Evolutionary conservation across 23 tunicate genomes (phyloP).

Genomic region (Ascidia mentula): DNA sequence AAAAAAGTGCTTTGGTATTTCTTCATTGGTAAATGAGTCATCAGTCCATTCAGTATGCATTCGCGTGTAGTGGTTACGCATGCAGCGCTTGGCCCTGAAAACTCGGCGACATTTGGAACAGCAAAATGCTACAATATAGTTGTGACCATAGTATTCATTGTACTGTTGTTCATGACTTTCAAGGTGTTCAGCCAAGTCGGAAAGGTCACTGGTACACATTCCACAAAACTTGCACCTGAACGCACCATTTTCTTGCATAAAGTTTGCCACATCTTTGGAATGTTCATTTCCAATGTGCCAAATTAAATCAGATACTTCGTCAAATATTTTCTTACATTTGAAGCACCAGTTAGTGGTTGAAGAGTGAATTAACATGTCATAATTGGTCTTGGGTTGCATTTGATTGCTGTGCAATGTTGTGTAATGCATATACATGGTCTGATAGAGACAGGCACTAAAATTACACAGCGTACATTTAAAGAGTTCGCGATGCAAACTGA

Average conservation of each 20-base stretch:
- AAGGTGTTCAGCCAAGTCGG: slow-evolving; percentile 6
- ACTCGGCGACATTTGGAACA: slow-evolving; percentile 48
- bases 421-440: slow-evolving; percentile 12
- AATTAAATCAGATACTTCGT: neutral
- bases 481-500: neutral
- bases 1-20: slow-evolving; percentile 27
- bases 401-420: neutral
- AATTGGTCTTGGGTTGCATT: neutral
- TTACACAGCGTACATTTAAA: slow-evolving; percentile 15
- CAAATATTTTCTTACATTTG: neutral
- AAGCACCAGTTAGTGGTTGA: neutral
- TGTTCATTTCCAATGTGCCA: neutral
- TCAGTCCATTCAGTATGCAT: slow-evolving; percentile 47
- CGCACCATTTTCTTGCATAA: neutral
- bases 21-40: slow-evolving; percentile 11
- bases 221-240: neutral
- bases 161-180: slow-evolving; percentile 5
- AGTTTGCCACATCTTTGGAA: neutral
- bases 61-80: slow-evolving; percentile 35
- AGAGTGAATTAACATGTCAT: neutral
- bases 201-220: neutral
- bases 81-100: slow-evolving; percentile 14
- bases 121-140: slow-evolving; percentile 21
- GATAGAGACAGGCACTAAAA: neutral
- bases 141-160: neutral